Conservation (phyloP, 2,113 vertebrate species). For the Eleginops maclovinus region DNA sequence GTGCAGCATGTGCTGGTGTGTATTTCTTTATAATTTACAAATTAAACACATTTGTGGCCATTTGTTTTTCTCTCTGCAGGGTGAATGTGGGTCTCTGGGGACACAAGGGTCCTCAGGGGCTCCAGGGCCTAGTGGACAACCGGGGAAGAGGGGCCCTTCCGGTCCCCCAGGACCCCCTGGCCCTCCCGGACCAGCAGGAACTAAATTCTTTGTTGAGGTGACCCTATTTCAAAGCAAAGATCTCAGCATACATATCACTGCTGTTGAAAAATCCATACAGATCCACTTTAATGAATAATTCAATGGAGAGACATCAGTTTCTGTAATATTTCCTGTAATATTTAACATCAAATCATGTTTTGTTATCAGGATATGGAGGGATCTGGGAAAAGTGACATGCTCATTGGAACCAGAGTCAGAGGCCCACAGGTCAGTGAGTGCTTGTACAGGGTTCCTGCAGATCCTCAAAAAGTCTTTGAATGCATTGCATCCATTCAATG, state of each 20-base stretch:
- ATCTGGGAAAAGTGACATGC: slow-evolving; percentile 81
- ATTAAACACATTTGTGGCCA: background rate
- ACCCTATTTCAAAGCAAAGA: slow-evolving; percentile 11
- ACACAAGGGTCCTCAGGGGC: slow-evolving; percentile 82
- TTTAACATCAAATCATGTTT: slow-evolving; percentile 47
- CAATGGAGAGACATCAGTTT: background rate
- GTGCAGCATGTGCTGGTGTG: background rate
- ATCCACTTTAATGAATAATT: background rate
- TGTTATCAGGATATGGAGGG: slow-evolving; percentile 88
- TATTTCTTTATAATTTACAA: background rate
- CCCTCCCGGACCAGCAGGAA: slow-evolving; percentile 81
- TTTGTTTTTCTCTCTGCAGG: slow-evolving; percentile 79
- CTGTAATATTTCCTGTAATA: too few species aligned
- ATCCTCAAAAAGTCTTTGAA: too few species aligned
- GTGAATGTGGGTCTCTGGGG: slow-evolving; percentile 85
- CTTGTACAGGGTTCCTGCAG: background rate
- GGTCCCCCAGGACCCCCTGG: slow-evolving; percentile 89
- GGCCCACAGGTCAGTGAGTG: slow-evolving; percentile 80
- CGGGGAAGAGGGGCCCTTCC: slow-evolving; percentile 84
- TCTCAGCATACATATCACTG: background rate
- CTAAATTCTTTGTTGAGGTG: slow-evolving; percentile 88
- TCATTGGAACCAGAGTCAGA: slow-evolving; percentile 69
- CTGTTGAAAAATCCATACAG: background rate
- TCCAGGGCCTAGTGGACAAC: slow-evolving; percentile 84
- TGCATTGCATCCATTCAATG: too few species aligned